Evolutionary conservation across 2,888 invertebrate genomes (phyloP).

Genomic region (Timema cristinae): DNA sequence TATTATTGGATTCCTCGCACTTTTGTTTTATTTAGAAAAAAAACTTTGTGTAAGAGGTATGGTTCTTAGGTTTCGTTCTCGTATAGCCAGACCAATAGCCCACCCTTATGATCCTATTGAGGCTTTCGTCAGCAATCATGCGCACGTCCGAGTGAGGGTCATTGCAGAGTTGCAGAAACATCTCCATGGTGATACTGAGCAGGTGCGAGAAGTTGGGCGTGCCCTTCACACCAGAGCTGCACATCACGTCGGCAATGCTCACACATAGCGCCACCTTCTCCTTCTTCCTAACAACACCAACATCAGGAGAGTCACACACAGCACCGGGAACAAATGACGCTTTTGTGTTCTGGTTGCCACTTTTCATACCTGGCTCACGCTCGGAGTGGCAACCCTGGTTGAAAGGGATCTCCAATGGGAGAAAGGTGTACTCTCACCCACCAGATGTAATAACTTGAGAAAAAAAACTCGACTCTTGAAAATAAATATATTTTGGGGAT

Average conservation of each 20-base stretch:
- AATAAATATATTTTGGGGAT: too few relatives aligned
- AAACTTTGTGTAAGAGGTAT: too few relatives aligned
- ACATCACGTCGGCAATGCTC: slow-evolving; percentile 68
- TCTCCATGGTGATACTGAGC: slow-evolving; percentile 66
- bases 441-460: not conserved
- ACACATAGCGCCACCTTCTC: slow-evolving; percentile 71
- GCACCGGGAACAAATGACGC: not conserved
- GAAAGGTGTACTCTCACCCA: too few relatives aligned
- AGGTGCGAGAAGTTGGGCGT: slow-evolving; percentile 60
- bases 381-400: not conserved
- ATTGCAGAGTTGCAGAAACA: slow-evolving; percentile 66
- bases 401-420: too few relatives aligned
- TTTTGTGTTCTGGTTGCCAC: too few relatives aligned
- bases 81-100: slow-evolving; percentile 16
- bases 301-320: not conserved
- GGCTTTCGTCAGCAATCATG: slow-evolving; percentile 76
- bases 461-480: not conserved
- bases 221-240: slow-evolving; percentile 56
- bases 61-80: too few relatives aligned
- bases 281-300: slow-evolving; percentile 56
- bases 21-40: too few relatives aligned
- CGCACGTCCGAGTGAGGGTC: slow-evolving; percentile 74
- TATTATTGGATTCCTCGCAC: too few relatives aligned
- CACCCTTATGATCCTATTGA: slow-evolving; percentile 72
- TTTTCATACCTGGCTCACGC: too few relatives aligned